Conservation (phyloP, 1,140 invertebrate species). For the Cydia amplana region DNA sequence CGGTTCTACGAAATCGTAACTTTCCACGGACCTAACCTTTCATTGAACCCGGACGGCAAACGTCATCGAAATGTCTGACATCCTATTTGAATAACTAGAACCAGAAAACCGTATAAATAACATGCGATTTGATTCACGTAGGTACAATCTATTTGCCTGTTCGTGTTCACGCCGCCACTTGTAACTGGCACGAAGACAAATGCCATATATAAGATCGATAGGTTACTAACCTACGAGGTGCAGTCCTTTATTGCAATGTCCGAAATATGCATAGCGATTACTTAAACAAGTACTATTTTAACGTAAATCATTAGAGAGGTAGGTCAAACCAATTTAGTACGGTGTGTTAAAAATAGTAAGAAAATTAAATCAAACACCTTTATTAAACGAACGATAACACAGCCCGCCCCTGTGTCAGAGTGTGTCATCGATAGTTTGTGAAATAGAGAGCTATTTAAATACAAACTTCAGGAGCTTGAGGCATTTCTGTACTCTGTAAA, state of each 20-base stretch:
- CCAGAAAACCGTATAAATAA: neutral
- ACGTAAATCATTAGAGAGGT: too few relatives aligned
- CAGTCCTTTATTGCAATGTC: neutral
- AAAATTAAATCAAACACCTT: too few relatives aligned
- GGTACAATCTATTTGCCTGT: neutral
- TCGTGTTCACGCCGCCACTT: neutral
- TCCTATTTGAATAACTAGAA: constrained; percentile 3
- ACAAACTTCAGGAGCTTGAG: neutral
- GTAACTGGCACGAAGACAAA: neutral
- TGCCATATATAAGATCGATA: constrained; percentile 1
- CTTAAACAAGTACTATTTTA: too few relatives aligned
- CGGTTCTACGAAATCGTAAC: neutral
- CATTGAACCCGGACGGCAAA: neutral
- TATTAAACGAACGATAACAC: too few relatives aligned
- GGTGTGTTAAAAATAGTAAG: too few relatives aligned
- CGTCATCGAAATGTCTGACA: neutral
- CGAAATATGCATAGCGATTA: neutral
- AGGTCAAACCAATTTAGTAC: too few relatives aligned
- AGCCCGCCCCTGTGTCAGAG: too few relatives aligned
- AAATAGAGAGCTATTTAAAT: neutral
- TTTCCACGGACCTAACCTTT: constrained; percentile 18
- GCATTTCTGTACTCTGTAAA: too few relatives aligned
- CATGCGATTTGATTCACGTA: neutral
- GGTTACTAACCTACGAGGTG: neutral
- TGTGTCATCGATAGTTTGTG: too few relatives aligned